Percentiles rank a stretch among this genome's conserved stretches.
Conservation (phyloP, 2,113 vertebrate genomes). For the Ranitomeya variabilis region DNA sequence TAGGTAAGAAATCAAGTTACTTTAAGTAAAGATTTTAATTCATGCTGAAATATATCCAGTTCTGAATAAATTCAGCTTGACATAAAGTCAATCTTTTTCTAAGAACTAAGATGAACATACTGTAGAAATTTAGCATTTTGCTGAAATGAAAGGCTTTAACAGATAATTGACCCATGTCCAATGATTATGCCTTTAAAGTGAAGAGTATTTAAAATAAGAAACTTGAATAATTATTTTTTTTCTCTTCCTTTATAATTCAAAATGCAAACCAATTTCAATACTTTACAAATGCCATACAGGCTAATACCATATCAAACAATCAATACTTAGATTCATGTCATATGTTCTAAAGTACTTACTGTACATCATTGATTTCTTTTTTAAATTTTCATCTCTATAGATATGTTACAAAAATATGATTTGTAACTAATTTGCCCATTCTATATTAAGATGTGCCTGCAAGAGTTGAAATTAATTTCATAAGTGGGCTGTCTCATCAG, state of each 20-base stretch:
- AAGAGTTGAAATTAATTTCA: too few species aligned
- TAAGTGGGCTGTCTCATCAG: too few species aligned
- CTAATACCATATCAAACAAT: too few species aligned
- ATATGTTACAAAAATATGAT: too few species aligned
- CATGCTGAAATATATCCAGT: slow-evolving; percentile 30
- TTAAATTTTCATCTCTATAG: too few species aligned
- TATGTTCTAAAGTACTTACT: too few species aligned
- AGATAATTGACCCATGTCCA: slow-evolving; percentile 28
- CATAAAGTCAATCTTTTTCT: slow-evolving; percentile 32
- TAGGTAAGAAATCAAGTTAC: slow-evolving; percentile 36
- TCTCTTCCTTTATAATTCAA: not conserved
- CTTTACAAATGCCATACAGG: not conserved
- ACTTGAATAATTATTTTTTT: not conserved
- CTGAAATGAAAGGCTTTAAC: slow-evolving; percentile 32
- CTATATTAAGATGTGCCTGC: too few species aligned
- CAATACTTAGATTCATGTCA: too few species aligned
- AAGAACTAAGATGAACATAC: slow-evolving; percentile 8
- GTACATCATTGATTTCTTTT: too few species aligned
- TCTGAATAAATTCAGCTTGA: slow-evolving; percentile 33
- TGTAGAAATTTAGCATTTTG: slow-evolving; percentile 15
- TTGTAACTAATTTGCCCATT: too few species aligned
- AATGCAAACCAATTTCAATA: not conserved
- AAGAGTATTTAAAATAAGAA: slow-evolving; percentile 9
- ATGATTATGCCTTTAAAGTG: slow-evolving; percentile 10
- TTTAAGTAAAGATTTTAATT: slow-evolving; percentile 9